Conservation (phyloP, 2,888 invertebrate species). For the Agrotis ipsilon region DNA sequence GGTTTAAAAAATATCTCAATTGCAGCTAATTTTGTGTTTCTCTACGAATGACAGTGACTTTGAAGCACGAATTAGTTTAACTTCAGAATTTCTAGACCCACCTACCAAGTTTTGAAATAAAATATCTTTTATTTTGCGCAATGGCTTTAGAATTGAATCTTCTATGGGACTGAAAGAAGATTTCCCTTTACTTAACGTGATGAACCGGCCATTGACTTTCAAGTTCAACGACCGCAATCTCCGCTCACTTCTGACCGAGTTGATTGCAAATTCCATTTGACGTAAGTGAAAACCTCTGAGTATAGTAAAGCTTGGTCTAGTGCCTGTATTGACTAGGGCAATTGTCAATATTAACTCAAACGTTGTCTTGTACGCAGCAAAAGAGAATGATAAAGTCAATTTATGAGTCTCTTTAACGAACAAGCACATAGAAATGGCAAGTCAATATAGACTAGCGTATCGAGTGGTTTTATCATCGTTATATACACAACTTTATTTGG, state of each 20-base stretch:
- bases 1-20: not conserved
- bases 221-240: slow-evolving; percentile 40
- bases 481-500: not conserved
- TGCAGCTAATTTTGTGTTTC: not conserved
- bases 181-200: not conserved
- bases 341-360: not conserved
- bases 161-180: not conserved
- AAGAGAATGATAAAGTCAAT: not conserved
- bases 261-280: slow-evolving; percentile 54
- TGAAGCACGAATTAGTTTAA: too few species aligned
- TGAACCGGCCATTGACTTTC: slow-evolving; percentile 18
- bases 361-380: not conserved
- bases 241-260: slow-evolving; percentile 35
- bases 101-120: too few species aligned
- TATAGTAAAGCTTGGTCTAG: not conserved
- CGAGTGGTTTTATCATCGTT: not conserved
- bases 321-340: not conserved
- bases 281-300: slow-evolving; percentile 3
- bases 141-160: not conserved
- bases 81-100: too few species aligned
- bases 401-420: not conserved
- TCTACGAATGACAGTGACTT: too few species aligned
- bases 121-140: too few species aligned
- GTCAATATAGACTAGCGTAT: not conserved
- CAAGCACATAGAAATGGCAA: not conserved